Percentiles rank a stretch among this genome's conserved stretches.
These are phyloP conservation scores for Tenualosa ilisha DNA, from an alignment of 2,797 vertebrate species.

Conservation along the genomic window DNA sequence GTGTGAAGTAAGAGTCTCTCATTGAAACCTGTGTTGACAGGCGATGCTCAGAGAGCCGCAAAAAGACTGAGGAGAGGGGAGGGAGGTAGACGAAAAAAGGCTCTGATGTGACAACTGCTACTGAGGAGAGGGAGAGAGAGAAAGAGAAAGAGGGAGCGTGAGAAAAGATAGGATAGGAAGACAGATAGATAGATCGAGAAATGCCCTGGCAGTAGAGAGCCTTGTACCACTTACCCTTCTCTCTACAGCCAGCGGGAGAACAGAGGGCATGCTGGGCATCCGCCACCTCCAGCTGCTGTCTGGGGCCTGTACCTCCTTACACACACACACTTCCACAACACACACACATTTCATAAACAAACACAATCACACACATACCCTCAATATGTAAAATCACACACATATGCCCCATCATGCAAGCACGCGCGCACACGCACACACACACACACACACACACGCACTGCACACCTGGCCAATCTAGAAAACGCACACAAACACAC, in stretches of 20 bases:
- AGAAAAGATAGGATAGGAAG: not conserved
- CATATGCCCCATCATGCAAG: not conserved
- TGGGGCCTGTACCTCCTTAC: not conserved
- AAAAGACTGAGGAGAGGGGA: not conserved
- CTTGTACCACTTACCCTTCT: not conserved
- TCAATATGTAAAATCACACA: not conserved
- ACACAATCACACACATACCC: not conserved
- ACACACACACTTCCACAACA: not conserved
- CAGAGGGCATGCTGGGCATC: not conserved
- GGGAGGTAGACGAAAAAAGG: not conserved
- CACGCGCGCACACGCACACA: not conserved
- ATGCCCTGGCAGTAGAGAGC: not conserved
- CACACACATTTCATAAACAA: not conserved
- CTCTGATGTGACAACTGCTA: constrained; percentile 20
- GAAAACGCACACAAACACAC: not conserved
- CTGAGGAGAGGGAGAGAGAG: not conserved
- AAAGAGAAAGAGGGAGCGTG: not conserved
- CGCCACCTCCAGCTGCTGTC: not conserved
- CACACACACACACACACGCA: not conserved
- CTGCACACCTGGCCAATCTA: not conserved
- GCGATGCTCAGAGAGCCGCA: not conserved
- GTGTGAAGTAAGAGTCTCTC: not conserved
- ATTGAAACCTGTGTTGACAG: not conserved
- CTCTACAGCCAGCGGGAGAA: not conserved
- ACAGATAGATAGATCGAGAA: not conserved